Evolutionary conservation across 2,113 vertebrate species (phyloP), one percentile per base, ranked within the genome.

Genomic region (Gymnocephalus cernua): DNA sequence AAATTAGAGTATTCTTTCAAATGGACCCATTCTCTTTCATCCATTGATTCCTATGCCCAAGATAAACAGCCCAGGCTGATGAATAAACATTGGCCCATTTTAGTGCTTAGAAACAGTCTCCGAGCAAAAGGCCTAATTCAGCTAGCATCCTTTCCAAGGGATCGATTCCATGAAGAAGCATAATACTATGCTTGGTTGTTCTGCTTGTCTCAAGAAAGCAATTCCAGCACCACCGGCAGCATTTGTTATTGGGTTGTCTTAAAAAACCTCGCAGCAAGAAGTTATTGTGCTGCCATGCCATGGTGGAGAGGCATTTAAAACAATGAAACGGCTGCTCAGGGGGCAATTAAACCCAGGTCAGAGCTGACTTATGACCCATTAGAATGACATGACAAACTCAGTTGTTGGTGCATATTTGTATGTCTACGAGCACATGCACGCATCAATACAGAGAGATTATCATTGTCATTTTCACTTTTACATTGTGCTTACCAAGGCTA

Each of bases 261-360:
- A 85, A 87, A 90, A 48, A 58, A 19, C 53, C 58, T 68, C 53
- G 13, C 84, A 53, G 75, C 77, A 82, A 86, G 74, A 82, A 89
- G 78, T 92, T 92, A 94, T 93, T 92, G 91, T 90, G 89, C 90
- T 92, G 86, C 77, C 83, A 85, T 72, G 86, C 65, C 47, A 77
- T 32, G 44, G 74, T 72, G 83, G 84, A 80, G 74, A 90, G 85
- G 86, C 93, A 91, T 94, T 94, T 93, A 92, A 92, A 93, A 93
- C 91, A 90, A 90, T 72, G 83, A 80, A 92, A 93, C 4, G 79
- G 81, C 78, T 79, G 89, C 91, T 89, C 64, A 14, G 94, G 92
- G 93, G 88, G 88, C 92, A 91, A 91, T 94, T 94, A 94, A 76
- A 93, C 77, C 64, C 80, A 70, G 89, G 88, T 89, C 83, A 89